phyloP scores from a whole-genome alignment of 1,140 invertebrate species.

The Drosophila nigromelanica region DNA sequence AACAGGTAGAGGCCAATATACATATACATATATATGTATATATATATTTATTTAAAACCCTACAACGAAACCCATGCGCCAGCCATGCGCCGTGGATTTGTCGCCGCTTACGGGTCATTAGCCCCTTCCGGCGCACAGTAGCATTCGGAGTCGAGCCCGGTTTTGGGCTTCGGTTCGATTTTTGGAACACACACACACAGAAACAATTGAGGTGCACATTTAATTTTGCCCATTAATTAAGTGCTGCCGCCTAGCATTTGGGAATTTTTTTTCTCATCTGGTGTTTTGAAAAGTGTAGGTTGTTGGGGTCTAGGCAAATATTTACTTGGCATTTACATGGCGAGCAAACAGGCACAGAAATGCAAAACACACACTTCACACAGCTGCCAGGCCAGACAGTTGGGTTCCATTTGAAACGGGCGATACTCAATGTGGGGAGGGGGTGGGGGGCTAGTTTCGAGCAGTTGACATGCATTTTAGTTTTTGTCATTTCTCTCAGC shows the following conservation, averaged over 20 bases:
- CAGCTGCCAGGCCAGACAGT: slow-evolving; percentile 57
- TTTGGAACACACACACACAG: not conserved
- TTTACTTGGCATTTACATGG: slow-evolving; percentile 64
- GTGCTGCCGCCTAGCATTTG: slow-evolving; percentile 8
- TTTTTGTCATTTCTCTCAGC: slow-evolving; percentile 14
- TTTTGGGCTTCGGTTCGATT: slow-evolving; percentile 11
- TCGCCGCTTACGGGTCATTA: slow-evolving; percentile 56
- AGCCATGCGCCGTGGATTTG: slow-evolving; percentile 47
- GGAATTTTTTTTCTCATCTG: not conserved
- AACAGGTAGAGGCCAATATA: slow-evolving; percentile 52
- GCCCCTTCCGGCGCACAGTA: slow-evolving; percentile 52
- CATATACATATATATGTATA: too few species aligned
- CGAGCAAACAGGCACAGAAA: slow-evolving; percentile 44
- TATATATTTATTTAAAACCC: not conserved
- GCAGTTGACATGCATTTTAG: slow-evolving; percentile 47
- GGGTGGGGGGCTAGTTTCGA: not conserved
- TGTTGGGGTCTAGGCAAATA: slow-evolving; percentile 49
- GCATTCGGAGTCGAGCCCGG: slow-evolving; percentile 30
- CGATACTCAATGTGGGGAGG: too few species aligned
- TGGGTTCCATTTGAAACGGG: slow-evolving; percentile 28
- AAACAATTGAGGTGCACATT: slow-evolving; percentile 35
- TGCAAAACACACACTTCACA: slow-evolving; percentile 47
- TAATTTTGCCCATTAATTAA: slow-evolving; percentile 61
- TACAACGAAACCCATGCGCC: slow-evolving; percentile 21
- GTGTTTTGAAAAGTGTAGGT: slow-evolving; percentile 25